Evolutionary conservation across 2,113 vertebrate species (phyloP).

Genomic region (Mohoua ochrocephala): DNA sequence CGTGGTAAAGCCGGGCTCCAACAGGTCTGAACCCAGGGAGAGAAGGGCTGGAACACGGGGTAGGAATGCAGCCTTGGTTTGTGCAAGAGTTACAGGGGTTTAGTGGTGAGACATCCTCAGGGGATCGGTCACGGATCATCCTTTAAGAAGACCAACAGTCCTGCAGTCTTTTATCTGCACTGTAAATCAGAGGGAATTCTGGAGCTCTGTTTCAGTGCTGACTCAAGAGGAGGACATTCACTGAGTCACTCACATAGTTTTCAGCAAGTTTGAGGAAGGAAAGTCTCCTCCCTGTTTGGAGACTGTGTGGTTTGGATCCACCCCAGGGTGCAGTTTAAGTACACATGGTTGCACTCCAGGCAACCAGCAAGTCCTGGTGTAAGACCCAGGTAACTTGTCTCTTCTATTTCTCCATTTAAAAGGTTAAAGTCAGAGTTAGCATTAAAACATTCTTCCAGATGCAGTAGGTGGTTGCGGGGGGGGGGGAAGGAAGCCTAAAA

Average conservation of each 20-base stretch:
- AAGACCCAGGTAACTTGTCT: not conserved
- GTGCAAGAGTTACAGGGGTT: not conserved
- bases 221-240: not conserved
- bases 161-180: not conserved
- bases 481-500: not conserved
- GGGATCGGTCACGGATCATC: not conserved
- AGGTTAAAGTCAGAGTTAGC: not conserved
- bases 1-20: not conserved
- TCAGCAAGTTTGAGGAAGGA: not conserved
- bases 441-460: not conserved
- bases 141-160: not conserved
- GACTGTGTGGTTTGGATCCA: not conserved
- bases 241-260: not conserved
- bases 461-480: not conserved
- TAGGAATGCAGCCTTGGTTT: not conserved
- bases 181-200: not conserved
- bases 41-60: not conserved
- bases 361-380: not conserved
- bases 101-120: not conserved
- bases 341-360: not conserved
- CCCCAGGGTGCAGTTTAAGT: not conserved
- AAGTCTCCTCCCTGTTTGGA: not conserved
- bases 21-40: not conserved
- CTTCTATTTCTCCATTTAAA: not conserved
- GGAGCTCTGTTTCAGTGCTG: not conserved